Base-by-base conservation (phyloP, 2,888 invertebrate species). In the Aphidoletes aphidimyza region DNA sequence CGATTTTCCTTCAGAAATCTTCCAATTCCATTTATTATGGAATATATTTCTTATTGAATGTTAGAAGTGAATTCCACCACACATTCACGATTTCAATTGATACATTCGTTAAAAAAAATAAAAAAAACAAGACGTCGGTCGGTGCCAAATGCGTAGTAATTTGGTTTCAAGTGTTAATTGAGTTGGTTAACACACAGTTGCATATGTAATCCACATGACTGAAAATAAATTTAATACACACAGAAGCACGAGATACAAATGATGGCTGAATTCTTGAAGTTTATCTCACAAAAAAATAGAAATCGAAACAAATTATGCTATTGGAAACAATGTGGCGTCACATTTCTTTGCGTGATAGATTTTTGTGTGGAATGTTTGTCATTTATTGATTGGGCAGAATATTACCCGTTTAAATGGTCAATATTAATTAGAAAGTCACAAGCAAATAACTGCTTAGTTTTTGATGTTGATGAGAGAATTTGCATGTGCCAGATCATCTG, bases 351-450 rank as follows among this genome's bases (percentile, higher is more conserved):
- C 2, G 17, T 47, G n/a, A 47, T 47, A 2, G 9, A 11, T 47
- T 5, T 54, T 5, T 54, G 22, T 54, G n/a, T 54, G 6, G 54
- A 2, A 47, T 47, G 17, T 47, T n/a, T 54, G 54, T 54, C 54
- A 54, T 54, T 54, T 54, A 47, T 47, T 19, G 47, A 47, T 47
- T 22, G 3, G 22, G 54, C 54, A 54, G 54, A 54, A 54, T 54
- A 54, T 54, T 54, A 22, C 2, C n/a, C 30, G 5, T 69, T 14
- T 14, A 30, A 69, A 69, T 14, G n/a, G 26, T 14, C 14, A 34
- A 69, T 30, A 69, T 69, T 69, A 69, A 69, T 69, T 69, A 69
- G 69, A 69, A 69, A 69, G 69, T 14, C 34, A 14, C 26, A 69
- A 69, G 30, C 34, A 69, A 69, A 69, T 69, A 30, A 69, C 54